Evolutionary conservation across 2,113 vertebrate genomes (phyloP).

Genomic region (Pluvianellus socialis): DNA sequence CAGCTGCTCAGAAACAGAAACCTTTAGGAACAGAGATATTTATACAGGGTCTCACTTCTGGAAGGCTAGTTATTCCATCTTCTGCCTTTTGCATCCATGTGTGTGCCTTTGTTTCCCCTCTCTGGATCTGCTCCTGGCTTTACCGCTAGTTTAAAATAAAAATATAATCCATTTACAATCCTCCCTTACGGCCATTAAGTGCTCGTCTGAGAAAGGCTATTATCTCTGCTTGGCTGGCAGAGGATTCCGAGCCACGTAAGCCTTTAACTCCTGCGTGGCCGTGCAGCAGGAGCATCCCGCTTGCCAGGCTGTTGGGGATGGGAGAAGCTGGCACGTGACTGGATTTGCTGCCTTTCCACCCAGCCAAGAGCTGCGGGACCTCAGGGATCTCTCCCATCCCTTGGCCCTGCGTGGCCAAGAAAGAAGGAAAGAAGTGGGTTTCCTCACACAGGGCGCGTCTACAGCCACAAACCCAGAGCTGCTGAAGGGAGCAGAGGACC

Average conservation of each 20-base stretch:
- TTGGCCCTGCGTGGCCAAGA: not conserved
- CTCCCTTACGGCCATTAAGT: not conserved
- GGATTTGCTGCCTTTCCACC: not conserved
- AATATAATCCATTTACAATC: not conserved
- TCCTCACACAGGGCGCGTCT: not conserved
- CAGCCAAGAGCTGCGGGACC: not conserved
- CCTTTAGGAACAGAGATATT: not conserved
- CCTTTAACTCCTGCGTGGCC: not conserved
- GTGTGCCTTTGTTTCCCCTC: not conserved
- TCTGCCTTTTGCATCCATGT: not conserved
- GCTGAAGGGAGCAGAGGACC: not conserved
- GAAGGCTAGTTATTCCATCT: not conserved
- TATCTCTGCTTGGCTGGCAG: not conserved
- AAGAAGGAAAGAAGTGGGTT: not conserved
- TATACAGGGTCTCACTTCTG: not conserved
- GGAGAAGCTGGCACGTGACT: accelerated
- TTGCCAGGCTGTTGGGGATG: not conserved
- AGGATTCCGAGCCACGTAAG: not conserved
- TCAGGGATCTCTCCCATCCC: not conserved
- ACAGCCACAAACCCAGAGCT: not conserved
- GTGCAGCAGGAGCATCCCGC: not conserved
- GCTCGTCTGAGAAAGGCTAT: not conserved
- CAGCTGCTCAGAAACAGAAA: not conserved
- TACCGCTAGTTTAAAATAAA: not conserved
- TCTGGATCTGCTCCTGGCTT: not conserved